phyloP scores from a whole-genome alignment of 1,140 invertebrate genomes.

The Gryon sp. region DNA sequence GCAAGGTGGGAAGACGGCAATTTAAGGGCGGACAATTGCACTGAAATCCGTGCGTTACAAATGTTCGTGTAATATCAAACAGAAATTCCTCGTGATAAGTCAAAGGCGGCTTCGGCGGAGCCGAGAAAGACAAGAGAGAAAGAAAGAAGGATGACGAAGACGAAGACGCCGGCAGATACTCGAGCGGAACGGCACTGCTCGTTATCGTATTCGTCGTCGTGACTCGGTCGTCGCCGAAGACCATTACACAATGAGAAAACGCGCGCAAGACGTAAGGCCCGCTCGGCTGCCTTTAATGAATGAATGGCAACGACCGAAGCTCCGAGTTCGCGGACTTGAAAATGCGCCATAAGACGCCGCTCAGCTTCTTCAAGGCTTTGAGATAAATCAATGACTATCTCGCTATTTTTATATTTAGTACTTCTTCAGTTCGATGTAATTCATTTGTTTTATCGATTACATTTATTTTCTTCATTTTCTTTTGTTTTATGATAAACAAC shows the following conservation, averaged over 20 bases:
- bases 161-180: constrained; percentile 17
- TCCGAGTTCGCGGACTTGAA: constrained; percentile 57
- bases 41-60: constrained; percentile 20
- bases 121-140: too few species aligned
- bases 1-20: too few species aligned
- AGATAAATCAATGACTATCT: too few species aligned
- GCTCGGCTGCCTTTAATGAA: constrained; percentile 51
- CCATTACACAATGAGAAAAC: constrained; percentile 60
- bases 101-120: constrained; percentile 16
- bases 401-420: too few species aligned
- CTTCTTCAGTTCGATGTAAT: too few species aligned
- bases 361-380: constrained; percentile 14
- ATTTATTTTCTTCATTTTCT: too few species aligned
- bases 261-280: constrained; percentile 39
- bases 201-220: constrained; percentile 47
- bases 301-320: constrained; percentile 61
- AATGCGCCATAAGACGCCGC: constrained; percentile 41
- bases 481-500: too few species aligned
- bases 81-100: constrained; percentile 29
- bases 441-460: too few species aligned
- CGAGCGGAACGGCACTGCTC: constrained; percentile 42
- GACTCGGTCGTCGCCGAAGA: constrained; percentile 49
- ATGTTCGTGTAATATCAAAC: constrained; percentile 30
- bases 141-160: too few species aligned
- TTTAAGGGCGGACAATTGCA: constrained; percentile 3